These are phyloP conservation scores for Apamea epomidion DNA, from an alignment of 2,888 invertebrate genomes.

Conservation along the genomic window DNA sequence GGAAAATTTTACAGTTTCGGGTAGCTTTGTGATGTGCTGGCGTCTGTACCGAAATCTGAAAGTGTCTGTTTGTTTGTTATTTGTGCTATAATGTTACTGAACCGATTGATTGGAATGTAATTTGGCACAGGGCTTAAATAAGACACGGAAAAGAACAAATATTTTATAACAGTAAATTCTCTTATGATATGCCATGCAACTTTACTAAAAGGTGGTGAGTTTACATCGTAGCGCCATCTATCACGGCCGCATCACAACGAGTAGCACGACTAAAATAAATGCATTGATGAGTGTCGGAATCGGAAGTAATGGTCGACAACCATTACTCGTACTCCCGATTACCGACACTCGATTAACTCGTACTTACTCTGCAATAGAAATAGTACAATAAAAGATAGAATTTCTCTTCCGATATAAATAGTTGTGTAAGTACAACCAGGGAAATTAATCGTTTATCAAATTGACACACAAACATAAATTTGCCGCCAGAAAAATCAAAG, in stretches of 20 bases:
- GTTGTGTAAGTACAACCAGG: not conserved
- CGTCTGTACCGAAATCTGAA: not conserved
- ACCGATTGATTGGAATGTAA: not conserved
- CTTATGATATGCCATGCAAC: not conserved
- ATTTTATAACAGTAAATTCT: not conserved
- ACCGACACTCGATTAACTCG: conserved; percentile 26
- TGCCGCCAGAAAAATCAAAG: no score
- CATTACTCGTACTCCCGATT: conserved; percentile 36
- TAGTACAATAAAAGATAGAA: not conserved
- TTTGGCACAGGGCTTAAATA: not conserved
- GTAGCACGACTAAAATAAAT: conserved; percentile 14
- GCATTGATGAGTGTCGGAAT: not conserved
- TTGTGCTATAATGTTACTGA: no score
- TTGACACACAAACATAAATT: not conserved
- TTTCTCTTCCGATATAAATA: not conserved
- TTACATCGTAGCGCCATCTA: not conserved
- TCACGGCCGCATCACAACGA: not conserved
- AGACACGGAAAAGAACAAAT: not conserved
- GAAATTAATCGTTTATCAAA: not conserved
- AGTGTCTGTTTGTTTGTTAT: not conserved
- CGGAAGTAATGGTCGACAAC: not conserved
- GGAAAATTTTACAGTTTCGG: no score
- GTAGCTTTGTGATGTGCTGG: no score
- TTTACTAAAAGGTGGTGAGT: not conserved
- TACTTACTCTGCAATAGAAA: conserved; percentile 14